A percentile compares a stretch with the other conserved stretches of the same genome.
Evolutionary conservation across 2,113 vertebrate genomes (phyloP).

Genomic region (Lonchura striata): DNA sequence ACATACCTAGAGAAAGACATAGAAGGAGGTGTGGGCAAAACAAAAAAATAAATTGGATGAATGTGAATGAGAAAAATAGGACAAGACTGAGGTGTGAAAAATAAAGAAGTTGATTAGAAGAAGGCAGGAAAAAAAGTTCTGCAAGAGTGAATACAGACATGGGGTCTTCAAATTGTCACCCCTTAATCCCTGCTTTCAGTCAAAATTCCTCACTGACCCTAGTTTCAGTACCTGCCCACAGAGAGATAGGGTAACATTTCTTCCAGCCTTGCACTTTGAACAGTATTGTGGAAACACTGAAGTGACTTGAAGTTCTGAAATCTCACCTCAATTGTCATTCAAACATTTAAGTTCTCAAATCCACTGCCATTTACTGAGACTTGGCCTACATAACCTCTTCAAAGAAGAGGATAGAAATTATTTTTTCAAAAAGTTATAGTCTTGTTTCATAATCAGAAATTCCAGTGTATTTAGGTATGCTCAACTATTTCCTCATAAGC

Average conservation of each 20-base stretch:
- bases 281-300: neutral
- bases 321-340: neutral
- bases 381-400: neutral
- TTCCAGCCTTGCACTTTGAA: neutral
- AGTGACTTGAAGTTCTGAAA: neutral
- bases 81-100: neutral
- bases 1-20: neutral
- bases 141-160: neutral
- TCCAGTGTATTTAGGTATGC: neutral
- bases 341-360: neutral
- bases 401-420: neutral
- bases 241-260: neutral
- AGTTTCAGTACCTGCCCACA: neutral
- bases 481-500: neutral
- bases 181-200: neutral
- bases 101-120: neutral
- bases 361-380: neutral
- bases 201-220: neutral
- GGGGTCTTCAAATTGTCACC: neutral
- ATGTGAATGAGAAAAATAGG: neutral
- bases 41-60: neutral
- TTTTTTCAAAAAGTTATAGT: neutral
- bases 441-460: neutral
- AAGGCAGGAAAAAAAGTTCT: neutral
- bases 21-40: neutral